Base-by-base conservation (phyloP, 2,888 invertebrate genomes). In the Plusia festucae region DNA sequence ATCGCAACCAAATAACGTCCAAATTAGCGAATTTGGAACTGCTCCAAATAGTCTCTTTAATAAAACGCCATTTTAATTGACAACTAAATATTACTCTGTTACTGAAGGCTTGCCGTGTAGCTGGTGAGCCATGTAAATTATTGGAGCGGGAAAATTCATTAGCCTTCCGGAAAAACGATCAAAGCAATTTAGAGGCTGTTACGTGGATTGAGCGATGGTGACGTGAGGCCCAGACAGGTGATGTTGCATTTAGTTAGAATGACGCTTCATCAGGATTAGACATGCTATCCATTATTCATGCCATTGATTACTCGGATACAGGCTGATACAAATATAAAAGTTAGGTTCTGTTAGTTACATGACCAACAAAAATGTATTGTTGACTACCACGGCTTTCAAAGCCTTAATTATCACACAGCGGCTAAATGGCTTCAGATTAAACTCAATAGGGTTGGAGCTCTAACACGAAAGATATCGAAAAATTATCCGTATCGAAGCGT, bases 101-200 rank as follows among this genome's bases (percentile, higher is more conserved):
- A 81, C 78, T 80, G 66, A 68, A 54, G 68, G 63, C 55, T 65
- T 65, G 64, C 27, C 66, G 62, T 81, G 76, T 75, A 83, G 68
- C 73, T 75, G 84, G 71, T 84, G 86, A 87, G 79, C 88, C 85
- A 85, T 84, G 85, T 81, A 82, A 87, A 76, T 90, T 91, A 94
- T 84, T 91, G 89, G 89, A 88, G 91, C 91, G 93, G 82, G 88
- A 92, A 85, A 91, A 92, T 93, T 92, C 90, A 93, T 94, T 91
- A 93, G 87, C 91, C 89, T 88, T 92, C 93, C 93, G 92, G 93
- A 91, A 92, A 90, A 92, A 90, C 89, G 94, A 94, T 94, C 94
- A 94, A 94, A 94, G 94, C 90, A 90, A 93, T 92, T 91, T 90
- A 89, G 90, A 90, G 84, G 82, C 85, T 84, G 89, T 91, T 89